A percentile compares a stretch with the other conserved stretches of the same genome.
These are phyloP conservation scores for Pangasius sanitwongsei DNA, from an alignment of 2,797 vertebrate genomes.

Conservation along the genomic window DNA sequence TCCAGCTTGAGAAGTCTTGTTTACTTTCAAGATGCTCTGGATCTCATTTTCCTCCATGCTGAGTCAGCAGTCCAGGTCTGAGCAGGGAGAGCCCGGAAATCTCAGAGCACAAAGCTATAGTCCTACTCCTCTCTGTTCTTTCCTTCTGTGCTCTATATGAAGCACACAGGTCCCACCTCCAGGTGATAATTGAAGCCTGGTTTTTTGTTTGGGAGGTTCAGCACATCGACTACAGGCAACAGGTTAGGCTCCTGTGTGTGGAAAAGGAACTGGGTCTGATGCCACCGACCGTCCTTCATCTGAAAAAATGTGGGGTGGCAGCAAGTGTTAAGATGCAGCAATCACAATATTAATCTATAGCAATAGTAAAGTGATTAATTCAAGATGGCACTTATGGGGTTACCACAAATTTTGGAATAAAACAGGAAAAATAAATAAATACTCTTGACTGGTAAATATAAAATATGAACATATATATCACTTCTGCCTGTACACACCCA, in stretches of 20 bases:
- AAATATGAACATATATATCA: neutral
- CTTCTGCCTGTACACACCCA: neutral
- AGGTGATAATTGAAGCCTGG: constrained; percentile 85
- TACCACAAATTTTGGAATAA: neutral
- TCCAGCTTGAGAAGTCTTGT: constrained; percentile 37
- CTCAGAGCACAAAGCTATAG: neutral
- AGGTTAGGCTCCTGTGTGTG: constrained; percentile 88
- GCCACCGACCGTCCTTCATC: constrained; percentile 92
- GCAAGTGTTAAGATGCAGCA: neutral
- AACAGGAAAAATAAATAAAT: neutral
- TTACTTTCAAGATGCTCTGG: constrained; percentile 41
- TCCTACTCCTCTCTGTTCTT: neutral
- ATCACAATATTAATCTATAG: neutral
- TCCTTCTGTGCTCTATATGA: constrained; percentile 75
- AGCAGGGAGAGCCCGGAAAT: constrained; percentile 11
- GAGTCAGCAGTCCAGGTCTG: constrained; percentile 31
- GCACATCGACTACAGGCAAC: constrained; percentile 86
- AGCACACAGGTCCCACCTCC: constrained; percentile 93
- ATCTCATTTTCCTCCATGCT: constrained; percentile 18
- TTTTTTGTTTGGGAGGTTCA: constrained; percentile 79
- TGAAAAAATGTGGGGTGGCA: constrained; percentile 60
- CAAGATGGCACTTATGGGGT: neutral
- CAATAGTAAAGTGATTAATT: neutral
- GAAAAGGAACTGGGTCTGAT: constrained; percentile 87
- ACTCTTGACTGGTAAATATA: neutral